phyloP scores from a whole-genome alignment of 2,113 vertebrate genomes.

The Salvelinus fontinalis region DNA sequence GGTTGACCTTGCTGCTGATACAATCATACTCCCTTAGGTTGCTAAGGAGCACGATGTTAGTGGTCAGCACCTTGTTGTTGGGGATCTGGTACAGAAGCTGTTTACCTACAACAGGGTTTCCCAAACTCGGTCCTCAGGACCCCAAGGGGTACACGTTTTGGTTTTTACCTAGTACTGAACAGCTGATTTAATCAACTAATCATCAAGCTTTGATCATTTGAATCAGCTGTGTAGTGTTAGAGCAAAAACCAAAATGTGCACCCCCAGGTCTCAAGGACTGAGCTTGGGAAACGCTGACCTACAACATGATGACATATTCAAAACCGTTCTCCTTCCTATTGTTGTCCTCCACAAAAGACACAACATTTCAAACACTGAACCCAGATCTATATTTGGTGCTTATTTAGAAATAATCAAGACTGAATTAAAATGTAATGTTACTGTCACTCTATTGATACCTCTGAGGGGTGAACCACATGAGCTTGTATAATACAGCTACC shows the following conservation, averaged over 20 bases:
- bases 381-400: not conserved
- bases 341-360: not conserved
- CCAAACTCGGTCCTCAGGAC: no score
- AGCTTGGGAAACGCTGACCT: conserved; percentile 89
- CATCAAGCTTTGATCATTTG: no score
- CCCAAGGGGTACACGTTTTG: no score
- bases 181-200: no score
- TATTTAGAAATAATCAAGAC: not conserved
- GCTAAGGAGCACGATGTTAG: conserved; percentile 83
- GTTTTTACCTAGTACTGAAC: no score
- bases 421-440: not conserved
- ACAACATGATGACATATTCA: not conserved
- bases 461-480: not conserved
- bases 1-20: conserved; percentile 64
- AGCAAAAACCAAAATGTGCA: no score
- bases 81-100: conserved; percentile 89
- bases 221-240: no score
- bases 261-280: conserved; percentile 79
- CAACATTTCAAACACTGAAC: no score
- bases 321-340: not conserved
- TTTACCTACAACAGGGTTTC: conserved; percentile 67
- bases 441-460: not conserved
- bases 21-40: conserved; percentile 78
- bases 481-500: conserved; percentile 59
- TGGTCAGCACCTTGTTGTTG: conserved; percentile 85